Conservation (phyloP, 2,113 vertebrate species). For the Bufo gargarizans region DNA sequence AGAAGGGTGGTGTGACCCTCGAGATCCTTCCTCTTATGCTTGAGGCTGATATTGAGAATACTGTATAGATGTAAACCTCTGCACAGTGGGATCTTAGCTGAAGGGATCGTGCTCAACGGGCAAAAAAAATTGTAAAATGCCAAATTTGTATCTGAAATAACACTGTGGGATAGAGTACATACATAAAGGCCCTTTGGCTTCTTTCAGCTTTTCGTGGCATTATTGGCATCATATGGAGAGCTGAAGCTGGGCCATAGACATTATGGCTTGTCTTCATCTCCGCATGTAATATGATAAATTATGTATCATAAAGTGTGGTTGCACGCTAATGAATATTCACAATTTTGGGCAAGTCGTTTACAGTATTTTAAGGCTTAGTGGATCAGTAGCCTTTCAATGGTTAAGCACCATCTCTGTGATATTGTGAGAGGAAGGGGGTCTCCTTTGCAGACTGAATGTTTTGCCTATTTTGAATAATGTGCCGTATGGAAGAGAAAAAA, state of each 20-base stretch:
- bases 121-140: not conserved
- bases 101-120: not conserved
- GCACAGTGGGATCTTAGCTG: not conserved
- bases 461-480: too few relatives aligned
- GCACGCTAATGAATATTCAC: too few relatives aligned
- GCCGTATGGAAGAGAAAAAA: too few relatives aligned
- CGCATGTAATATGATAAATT: not conserved
- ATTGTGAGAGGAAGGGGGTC: too few relatives aligned
- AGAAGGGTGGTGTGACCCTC: not conserved
- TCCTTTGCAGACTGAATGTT: too few relatives aligned
- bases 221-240: not conserved
- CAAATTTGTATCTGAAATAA: not conserved
- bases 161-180: not conserved
- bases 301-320: too few relatives aligned
- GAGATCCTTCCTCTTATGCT: not conserved
- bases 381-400: too few relatives aligned
- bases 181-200: not conserved
- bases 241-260: not conserved
- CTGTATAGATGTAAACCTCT: not conserved
- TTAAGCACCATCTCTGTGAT: too few relatives aligned
- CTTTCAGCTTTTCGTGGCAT: not conserved
- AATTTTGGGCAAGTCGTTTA: too few relatives aligned
- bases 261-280: not conserved
- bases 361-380: too few relatives aligned
- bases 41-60: not conserved